A percentile compares a stretch with the other conserved stretches of the same genome.
Conservation (phyloP, 2,113 vertebrate genomes). For the Pseudopodoces humilis region DNA sequence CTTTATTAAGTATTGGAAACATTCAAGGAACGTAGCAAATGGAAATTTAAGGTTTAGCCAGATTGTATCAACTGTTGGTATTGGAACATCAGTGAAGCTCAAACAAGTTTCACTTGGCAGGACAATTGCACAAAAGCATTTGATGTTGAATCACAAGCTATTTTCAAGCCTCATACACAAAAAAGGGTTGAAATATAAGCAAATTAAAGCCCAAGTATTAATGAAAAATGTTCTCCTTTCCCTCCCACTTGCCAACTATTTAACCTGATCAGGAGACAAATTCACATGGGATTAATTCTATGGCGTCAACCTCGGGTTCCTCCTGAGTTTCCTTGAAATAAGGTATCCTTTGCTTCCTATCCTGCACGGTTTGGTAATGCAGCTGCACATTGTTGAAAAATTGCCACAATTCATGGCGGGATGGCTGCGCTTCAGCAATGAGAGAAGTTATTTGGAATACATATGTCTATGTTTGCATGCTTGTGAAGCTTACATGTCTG, state of each 20-base stretch:
- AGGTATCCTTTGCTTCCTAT: conserved; percentile 33
- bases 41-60: conserved; percentile 41
- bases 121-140: conserved; percentile 23
- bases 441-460: conserved; percentile 48
- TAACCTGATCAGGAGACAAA: conserved; percentile 43
- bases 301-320: background rate
- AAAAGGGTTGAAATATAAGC: conserved; percentile 26
- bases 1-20: conserved; percentile 18
- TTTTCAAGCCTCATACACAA: conserved; percentile 36
- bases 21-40: background rate
- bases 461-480: conserved; percentile 29
- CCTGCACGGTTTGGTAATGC: conserved; percentile 9
- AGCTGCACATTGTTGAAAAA: conserved; percentile 64
- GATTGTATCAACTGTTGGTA: conserved; percentile 51
- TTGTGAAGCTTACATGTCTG: background rate
- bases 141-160: conserved; percentile 14
- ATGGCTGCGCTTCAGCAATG: conserved; percentile 47
- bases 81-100: conserved; percentile 35
- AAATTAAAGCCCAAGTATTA: conserved; percentile 26
- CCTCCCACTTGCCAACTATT: conserved; percentile 27
- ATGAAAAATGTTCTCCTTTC: conserved; percentile 25
- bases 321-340: conserved; percentile 29
- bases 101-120: conserved; percentile 56
- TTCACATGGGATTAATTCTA: background rate
- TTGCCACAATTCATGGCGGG: conserved; percentile 47